Evolutionary conservation across 2,797 vertebrate genomes (phyloP).

Genomic region (Psittacula echo): DNA sequence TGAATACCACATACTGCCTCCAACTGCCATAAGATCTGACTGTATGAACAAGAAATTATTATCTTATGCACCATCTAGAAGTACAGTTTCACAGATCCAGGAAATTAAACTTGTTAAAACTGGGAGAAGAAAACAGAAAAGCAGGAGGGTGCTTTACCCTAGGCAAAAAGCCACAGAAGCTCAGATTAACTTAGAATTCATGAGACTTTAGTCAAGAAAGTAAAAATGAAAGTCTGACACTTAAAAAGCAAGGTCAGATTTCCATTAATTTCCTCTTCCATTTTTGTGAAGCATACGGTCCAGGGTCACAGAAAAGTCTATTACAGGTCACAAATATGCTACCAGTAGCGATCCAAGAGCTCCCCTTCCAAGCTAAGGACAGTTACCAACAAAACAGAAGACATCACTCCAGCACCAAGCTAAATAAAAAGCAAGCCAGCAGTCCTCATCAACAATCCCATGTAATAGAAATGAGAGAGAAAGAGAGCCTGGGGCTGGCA

Average conservation of each 20-base stretch:
- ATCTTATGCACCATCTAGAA: accelerated
- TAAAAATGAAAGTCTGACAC: not conserved
- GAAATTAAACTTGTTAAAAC: not conserved
- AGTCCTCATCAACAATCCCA: not conserved
- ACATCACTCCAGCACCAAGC: not conserved
- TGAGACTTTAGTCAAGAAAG: not conserved
- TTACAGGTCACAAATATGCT: not conserved
- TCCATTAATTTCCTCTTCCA: not conserved
- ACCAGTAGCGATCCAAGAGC: not conserved
- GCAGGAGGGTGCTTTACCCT: not conserved
- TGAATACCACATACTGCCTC: not conserved
- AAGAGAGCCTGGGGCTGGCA: not conserved
- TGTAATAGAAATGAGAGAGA: not conserved
- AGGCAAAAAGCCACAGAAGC: not conserved
- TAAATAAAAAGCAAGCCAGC: not conserved
- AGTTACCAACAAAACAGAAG: not conserved
- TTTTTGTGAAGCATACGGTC: not conserved
- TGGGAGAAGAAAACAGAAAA: not conserved
- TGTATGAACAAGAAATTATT: not conserved
- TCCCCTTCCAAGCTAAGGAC: not conserved
- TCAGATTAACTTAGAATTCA: not conserved
- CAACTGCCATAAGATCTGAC: not conserved
- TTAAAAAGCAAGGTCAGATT: not conserved
- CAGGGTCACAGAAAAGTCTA: not conserved
- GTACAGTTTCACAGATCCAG: not conserved